Conservation (phyloP, 2,888 invertebrate genomes). For the Dasysyrphus albostriatus region DNA sequence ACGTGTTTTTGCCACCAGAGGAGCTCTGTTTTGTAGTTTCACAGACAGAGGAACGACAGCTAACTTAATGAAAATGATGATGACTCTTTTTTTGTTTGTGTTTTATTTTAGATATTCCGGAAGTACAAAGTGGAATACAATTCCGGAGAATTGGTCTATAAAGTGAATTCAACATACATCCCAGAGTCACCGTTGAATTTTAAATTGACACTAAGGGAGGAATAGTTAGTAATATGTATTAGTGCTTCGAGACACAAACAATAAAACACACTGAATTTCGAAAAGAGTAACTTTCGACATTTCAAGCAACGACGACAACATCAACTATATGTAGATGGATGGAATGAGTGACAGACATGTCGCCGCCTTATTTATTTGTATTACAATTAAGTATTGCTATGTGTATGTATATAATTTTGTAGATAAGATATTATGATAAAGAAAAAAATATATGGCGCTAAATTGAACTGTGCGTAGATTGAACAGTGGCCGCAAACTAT, state of each 20-base stretch:
- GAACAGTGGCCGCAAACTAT: constrained; percentile 42
- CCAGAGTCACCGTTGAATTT: constrained; percentile 90
- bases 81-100: neutral
- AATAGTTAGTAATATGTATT: constrained; percentile 73
- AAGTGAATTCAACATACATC: constrained; percentile 90
- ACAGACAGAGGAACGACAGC: neutral
- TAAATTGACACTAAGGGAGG: constrained; percentile 85
- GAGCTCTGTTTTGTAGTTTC: neutral
- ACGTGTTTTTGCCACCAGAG: constrained; percentile 62
- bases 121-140: constrained; percentile 89
- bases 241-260: neutral
- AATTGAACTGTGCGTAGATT: constrained; percentile 46
- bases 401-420: neutral
- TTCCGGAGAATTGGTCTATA: constrained; percentile 88
- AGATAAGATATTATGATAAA: constrained; percentile 1
- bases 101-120: constrained; percentile 86
- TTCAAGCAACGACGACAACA: neutral
- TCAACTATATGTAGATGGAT: neutral
- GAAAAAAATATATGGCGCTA: constrained; percentile 16
- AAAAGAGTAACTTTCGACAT: constrained; percentile 7
- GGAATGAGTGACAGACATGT: constrained; percentile 48
- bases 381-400: constrained; percentile 11
- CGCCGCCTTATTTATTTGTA: constrained; percentile 29
- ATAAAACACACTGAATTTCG: neutral
- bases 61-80: constrained; percentile 5